Evolutionary conservation across 2,888 invertebrate genomes (phyloP).

Genomic region (Liposcelis brunnea): DNA sequence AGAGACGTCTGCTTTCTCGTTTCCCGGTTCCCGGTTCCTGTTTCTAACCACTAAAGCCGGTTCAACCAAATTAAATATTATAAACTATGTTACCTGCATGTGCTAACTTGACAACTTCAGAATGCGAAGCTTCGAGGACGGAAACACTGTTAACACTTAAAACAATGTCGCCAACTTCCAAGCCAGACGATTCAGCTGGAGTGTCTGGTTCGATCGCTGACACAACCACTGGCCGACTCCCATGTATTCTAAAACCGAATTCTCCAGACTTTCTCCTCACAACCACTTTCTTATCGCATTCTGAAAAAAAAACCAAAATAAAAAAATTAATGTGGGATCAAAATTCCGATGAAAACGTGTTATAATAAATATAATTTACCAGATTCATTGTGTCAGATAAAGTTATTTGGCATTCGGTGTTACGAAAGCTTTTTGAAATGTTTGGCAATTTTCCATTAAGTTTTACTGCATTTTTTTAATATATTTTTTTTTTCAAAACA

Average conservation of each 20-base stretch:
- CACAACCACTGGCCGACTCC: constrained; percentile 89
- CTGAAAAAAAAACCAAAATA: constrained; percentile 31
- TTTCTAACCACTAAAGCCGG: too few species aligned
- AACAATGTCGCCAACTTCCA: constrained; percentile 88
- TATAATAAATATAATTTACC: background rate
- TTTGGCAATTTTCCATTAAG: too few species aligned
- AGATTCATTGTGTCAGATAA: too few species aligned
- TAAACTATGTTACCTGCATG: constrained; percentile 47
- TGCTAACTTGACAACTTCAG: constrained; percentile 82
- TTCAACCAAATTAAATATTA: too few species aligned
- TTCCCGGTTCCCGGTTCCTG: too few species aligned
- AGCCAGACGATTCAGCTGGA: constrained; percentile 78
- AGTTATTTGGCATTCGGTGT: too few species aligned
- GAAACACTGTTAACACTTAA: constrained; percentile 79
- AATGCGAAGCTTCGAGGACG: constrained; percentile 82
- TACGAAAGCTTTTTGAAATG: too few species aligned
- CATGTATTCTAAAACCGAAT: constrained; percentile 89
- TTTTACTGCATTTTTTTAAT: too few species aligned
- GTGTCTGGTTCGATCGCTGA: constrained; percentile 89
- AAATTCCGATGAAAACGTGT: background rate
- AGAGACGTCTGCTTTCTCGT: too few species aligned
- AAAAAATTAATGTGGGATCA: constrained; percentile 7
- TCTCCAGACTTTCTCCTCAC: constrained; percentile 72
- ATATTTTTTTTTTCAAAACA: too few species aligned
- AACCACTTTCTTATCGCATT: constrained; percentile 73